phyloP scores from a whole-genome alignment of 2,888 invertebrate genomes.

The Saturnia pavonia region DNA sequence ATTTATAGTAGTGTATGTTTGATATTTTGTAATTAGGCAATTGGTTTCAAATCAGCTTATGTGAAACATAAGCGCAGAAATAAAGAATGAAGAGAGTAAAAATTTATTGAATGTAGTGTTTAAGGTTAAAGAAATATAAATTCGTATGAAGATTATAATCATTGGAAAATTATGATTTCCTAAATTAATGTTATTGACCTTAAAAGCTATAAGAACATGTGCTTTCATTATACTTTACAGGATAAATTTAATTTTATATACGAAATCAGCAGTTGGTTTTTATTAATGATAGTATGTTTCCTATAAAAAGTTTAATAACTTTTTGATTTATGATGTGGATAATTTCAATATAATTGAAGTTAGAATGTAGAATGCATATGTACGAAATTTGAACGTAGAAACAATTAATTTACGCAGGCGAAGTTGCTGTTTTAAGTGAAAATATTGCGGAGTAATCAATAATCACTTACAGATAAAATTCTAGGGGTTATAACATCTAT shows the following conservation, averaged over 20 bases:
- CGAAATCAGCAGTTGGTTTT: background rate
- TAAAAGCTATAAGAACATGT: background rate
- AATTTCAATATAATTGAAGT: background rate
- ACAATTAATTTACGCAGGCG: background rate
- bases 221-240: background rate
- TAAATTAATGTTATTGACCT: background rate
- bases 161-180: no score
- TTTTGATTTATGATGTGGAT: background rate
- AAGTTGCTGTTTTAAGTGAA: background rate
- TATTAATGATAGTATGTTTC: background rate
- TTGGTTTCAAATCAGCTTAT: background rate
- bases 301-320: background rate
- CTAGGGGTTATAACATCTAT: constrained; percentile 13
- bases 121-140: background rate
- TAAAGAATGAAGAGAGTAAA: background rate
- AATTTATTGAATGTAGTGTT: background rate
- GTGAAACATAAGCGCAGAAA: background rate
- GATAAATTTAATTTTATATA: background rate
- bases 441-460: constrained; percentile 19
- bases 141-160: background rate
- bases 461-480: constrained; percentile 15
- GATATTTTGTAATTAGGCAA: no score
- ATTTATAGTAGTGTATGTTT: no score
- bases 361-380: background rate
- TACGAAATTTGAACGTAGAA: background rate